Conservation (phyloP, 2,113 vertebrate genomes). For the Chionomys nivalis region DNA sequence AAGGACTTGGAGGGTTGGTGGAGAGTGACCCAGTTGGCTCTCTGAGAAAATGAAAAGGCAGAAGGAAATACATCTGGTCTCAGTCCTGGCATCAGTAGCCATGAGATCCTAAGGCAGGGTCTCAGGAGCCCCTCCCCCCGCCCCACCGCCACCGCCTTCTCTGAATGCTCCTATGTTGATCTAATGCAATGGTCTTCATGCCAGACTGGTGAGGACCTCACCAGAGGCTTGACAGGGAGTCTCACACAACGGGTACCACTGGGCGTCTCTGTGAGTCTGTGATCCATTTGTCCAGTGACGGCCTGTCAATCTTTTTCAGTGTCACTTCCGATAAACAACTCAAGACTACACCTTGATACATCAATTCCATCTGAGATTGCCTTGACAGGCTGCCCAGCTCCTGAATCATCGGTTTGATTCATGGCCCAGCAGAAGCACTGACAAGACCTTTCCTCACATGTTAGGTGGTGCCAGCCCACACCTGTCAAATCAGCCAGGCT, state of each 20-base stretch:
- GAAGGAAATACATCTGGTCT: not conserved
- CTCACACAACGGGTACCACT: not conserved
- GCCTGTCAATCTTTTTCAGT: slow-evolving; percentile 65
- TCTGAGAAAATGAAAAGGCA: not conserved
- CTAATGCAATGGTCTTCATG: not conserved
- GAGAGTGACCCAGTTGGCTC: not conserved
- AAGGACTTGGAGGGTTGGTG: not conserved
- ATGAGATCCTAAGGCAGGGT: not conserved
- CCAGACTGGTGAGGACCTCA: not conserved
- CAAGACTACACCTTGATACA: slow-evolving; percentile 58
- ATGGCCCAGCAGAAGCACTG: not conserved
- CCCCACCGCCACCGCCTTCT: no score
- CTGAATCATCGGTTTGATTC: slow-evolving; percentile 35
- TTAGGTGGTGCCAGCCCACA: not conserved
- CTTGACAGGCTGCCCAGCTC: slow-evolving; percentile 45
- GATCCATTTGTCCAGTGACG: slow-evolving; percentile 60
- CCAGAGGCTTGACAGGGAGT: not conserved
- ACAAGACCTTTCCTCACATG: slow-evolving; percentile 1
- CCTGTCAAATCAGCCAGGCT: not conserved
- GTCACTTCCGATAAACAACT: slow-evolving; percentile 62
- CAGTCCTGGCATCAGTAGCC: fast-evolving
- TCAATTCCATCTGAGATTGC: slow-evolving; percentile 65
- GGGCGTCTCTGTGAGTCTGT: not conserved
- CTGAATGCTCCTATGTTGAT: no score
- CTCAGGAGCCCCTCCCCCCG: fast-evolving